Percentiles rank a stretch among this genome's conserved stretches.
Conservation (phyloP, 2,797 vertebrate genomes). For the Falco biarmicus region DNA sequence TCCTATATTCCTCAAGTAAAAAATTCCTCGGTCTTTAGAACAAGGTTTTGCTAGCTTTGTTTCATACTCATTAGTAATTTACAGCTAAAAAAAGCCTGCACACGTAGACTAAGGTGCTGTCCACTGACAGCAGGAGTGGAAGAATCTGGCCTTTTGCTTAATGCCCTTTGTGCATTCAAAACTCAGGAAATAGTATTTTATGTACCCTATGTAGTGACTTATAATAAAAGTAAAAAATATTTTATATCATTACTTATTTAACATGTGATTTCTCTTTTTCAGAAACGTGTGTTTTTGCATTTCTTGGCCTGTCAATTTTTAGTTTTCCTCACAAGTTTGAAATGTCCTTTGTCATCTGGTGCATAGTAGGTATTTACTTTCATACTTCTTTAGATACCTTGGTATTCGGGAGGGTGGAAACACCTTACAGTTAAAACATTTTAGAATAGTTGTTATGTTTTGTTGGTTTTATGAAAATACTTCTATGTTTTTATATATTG, state of each 20-base stretch:
- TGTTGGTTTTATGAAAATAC: neutral
- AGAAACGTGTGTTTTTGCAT: constrained; percentile 99
- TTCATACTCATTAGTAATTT: neutral
- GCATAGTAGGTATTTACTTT: constrained; percentile 89
- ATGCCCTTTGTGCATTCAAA: neutral
- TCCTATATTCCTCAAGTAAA: neutral
- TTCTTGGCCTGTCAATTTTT: constrained; percentile 98
- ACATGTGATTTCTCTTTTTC: constrained; percentile 71
- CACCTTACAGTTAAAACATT: neutral
- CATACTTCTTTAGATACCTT: neutral
- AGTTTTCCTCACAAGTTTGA: constrained; percentile 99
- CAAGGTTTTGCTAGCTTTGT: neutral
- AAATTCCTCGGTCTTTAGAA: neutral
- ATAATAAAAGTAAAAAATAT: neutral
- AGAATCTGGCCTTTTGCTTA: neutral
- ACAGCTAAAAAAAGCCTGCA: neutral
- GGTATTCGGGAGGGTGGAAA: neutral
- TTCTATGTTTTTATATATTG: neutral
- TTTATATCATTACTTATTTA: neutral
- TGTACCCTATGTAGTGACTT: neutral
- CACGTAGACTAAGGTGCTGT: neutral
- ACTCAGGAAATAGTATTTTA: neutral
- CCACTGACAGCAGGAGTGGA: neutral
- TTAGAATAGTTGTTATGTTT: neutral
- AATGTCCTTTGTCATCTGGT: constrained; percentile 99